These are phyloP conservation scores for Amblyornis subalaris DNA, from an alignment of 2,113 vertebrate species.

Conservation along the genomic window DNA sequence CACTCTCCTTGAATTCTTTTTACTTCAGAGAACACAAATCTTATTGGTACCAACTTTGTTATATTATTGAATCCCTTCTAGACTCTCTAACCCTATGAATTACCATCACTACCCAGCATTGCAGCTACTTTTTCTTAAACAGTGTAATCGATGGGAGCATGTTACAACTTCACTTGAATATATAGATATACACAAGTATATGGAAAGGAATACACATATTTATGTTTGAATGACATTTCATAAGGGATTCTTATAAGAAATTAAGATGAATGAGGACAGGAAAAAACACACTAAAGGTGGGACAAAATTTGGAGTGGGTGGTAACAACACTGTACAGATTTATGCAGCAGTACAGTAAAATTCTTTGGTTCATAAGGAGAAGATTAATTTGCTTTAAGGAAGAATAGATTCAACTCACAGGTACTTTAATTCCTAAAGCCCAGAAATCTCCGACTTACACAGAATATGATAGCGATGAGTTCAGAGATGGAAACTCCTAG, in stretches of 20 bases:
- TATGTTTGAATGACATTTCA: not conserved
- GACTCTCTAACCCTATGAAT: not conserved
- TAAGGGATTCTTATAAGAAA: not conserved
- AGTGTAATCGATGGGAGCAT: not conserved
- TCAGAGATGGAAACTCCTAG: conserved; percentile 79
- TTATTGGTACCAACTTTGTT: not conserved
- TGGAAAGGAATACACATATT: not conserved
- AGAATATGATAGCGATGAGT: conserved; percentile 58
- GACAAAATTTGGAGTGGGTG: not conserved
- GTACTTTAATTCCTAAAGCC: not conserved
- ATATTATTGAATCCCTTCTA: not conserved
- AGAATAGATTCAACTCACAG: not conserved
- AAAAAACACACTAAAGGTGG: not conserved
- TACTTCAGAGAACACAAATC: not conserved
- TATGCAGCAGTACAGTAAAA: not conserved
- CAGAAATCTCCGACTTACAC: conserved; percentile 69
- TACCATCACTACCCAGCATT: not conserved
- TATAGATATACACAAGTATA: not conserved
- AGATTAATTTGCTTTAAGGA: not conserved
- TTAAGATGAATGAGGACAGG: not conserved
- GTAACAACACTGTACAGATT: not conserved
- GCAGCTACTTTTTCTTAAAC: not conserved
- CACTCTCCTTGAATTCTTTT: not conserved
- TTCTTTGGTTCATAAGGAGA: not conserved
- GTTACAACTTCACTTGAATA: not conserved